Evolutionary conservation across 1,140 invertebrate species (phyloP).

Genomic region (Capitella teleta): DNA sequence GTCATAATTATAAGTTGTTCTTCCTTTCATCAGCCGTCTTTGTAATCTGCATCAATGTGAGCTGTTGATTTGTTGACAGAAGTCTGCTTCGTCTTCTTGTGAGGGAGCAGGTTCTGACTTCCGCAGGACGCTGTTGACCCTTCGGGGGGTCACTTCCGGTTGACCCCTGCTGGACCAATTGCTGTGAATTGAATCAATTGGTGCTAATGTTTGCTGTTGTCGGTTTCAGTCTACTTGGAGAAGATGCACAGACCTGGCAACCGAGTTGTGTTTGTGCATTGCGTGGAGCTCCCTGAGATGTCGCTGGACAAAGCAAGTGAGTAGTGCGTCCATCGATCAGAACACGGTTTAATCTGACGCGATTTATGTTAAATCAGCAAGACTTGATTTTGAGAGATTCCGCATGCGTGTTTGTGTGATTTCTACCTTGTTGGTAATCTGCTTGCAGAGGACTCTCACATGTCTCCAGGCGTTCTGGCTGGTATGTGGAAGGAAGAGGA

Average conservation of each 20-base stretch:
- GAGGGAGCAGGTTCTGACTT: too few species aligned
- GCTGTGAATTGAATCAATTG: too few species aligned
- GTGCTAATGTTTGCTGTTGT: neutral
- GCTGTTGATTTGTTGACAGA: too few species aligned
- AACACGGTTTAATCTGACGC: too few species aligned
- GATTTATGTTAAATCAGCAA: too few species aligned
- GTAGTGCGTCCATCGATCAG: neutral
- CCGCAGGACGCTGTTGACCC: too few species aligned
- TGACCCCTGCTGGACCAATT: too few species aligned
- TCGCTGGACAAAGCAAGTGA: conserved; percentile 5
- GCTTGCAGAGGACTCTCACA: conserved; percentile 2
- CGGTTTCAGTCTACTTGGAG: conserved; percentile 11
- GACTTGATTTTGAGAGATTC: neutral
- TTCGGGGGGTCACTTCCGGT: too few species aligned
- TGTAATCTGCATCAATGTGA: too few species aligned
- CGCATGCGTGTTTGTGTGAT: neutral
- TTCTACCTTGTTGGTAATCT: neutral
- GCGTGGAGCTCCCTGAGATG: conserved; percentile 13
- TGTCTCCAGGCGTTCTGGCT: conserved; percentile 13
- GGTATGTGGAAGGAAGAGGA: conserved; percentile 13
- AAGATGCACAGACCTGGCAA: conserved; percentile 11
- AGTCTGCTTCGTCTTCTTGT: too few species aligned
- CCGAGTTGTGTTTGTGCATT: conserved; percentile 13
- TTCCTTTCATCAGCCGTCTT: too few species aligned
- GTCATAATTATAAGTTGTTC: too few species aligned